Conservation (phyloP, 2,113 vertebrate species). For the Crotalus horridus region DNA sequence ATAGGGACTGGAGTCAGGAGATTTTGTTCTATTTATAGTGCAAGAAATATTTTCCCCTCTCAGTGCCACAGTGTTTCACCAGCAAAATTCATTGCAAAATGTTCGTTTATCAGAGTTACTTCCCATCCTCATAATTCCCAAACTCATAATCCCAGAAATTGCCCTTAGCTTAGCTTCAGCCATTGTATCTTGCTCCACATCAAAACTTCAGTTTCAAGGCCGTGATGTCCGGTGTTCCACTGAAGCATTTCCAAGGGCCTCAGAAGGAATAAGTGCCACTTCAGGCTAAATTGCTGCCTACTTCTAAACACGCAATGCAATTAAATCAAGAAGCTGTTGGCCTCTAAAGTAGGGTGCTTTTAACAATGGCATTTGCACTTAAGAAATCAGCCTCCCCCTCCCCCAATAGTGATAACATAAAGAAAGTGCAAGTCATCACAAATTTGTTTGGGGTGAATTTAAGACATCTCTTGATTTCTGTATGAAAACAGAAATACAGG, state of each 20-base stretch:
- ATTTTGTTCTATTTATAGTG: neutral
- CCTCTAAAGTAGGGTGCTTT: constrained; percentile 56
- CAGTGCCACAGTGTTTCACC: neutral
- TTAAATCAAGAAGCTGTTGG: constrained; percentile 66
- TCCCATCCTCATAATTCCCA: neutral
- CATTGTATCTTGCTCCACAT: neutral
- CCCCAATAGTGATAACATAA: constrained; percentile 14
- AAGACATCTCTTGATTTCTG: neutral
- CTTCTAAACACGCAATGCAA: constrained; percentile 69
- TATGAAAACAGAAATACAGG: neutral
- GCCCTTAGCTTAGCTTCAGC: too few relatives aligned
- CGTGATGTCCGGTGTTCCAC: constrained; percentile 43
- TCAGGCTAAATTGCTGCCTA: constrained; percentile 70
- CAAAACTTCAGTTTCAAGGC: constrained; percentile 37
- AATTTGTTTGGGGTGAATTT: constrained; percentile 7
- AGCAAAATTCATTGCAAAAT: neutral
- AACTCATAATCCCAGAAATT: neutral
- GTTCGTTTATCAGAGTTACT: neutral
- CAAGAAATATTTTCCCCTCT: neutral
- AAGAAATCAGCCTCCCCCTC: constrained; percentile 19
- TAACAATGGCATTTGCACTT: constrained; percentile 58
- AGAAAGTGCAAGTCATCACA: constrained; percentile 16
- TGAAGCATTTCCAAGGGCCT: constrained; percentile 54
- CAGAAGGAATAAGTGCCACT: constrained; percentile 67
- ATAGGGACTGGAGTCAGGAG: neutral